These are phyloP conservation scores for Brachyopa scutellaris DNA, from an alignment of 2,888 invertebrate genomes.

Conservation along the genomic window DNA sequence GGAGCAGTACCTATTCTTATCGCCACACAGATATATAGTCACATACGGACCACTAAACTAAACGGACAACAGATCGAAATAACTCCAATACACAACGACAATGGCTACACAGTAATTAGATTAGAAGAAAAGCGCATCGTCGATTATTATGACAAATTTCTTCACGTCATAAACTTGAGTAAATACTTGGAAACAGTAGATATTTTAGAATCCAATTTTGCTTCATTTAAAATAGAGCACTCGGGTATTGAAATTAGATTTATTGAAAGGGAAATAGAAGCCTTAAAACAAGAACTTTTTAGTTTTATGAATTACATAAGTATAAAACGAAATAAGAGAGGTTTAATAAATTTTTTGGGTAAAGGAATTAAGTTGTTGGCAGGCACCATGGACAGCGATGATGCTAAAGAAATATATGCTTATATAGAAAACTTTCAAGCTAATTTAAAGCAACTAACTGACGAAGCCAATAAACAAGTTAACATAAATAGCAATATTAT, in stretches of 20 bases:
- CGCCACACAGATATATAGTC: background rate
- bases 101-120: too few relatives aligned
- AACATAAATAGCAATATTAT: background rate
- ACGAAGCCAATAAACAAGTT: background rate
- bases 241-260: background rate
- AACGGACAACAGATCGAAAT: too few relatives aligned
- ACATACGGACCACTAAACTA: too few relatives aligned
- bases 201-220: too few relatives aligned
- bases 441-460: background rate
- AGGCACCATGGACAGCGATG: background rate
- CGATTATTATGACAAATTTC: background rate
- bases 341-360: background rate
- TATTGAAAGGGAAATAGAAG: background rate
- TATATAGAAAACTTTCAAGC: background rate
- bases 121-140: background rate
- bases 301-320: background rate
- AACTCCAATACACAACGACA: too few relatives aligned
- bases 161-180: too few relatives aligned
- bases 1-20: background rate
- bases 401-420: too few relatives aligned
- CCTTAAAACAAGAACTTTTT: background rate
- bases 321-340: background rate
- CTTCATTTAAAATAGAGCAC: background rate
- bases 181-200: background rate
- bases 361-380: background rate